Base-by-base conservation (phyloP, 2,113 vertebrate species). In the Vanacampus margaritifer region DNA sequence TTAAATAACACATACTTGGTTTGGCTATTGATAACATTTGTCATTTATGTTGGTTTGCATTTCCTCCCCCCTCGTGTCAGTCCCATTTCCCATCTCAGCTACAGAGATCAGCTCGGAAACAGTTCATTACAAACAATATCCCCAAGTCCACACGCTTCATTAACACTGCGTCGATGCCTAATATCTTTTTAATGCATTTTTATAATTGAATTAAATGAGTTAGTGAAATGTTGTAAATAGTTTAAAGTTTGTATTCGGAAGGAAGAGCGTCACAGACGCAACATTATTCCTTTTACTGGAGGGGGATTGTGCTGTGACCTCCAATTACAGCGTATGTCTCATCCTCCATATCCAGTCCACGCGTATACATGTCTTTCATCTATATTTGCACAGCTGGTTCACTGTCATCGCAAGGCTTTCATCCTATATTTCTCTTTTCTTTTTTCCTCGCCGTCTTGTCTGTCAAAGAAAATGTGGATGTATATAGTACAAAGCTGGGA, bases 141-240 rank as follows among this genome's bases (percentile, higher is more conserved):
- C 89, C 82, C 88, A 84, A 91, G 90, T 91, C 90, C 90, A 89
- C 90, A 93, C 90, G 91, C 89, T 89, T 92, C 91, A 93, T 93
- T 92, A 92, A 89, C 28, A 91, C 90, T 84, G 87, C 87, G 73
- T 89, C 89, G 85, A 79, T 62, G 82, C 79, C 84, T 93, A 93
- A 93, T 93, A 92, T 91, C 90, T 92, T 92, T 93, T 93, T 93
- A 92, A 93, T 93, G 92, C 86, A 91, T 92, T 92, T 91, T 90
- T 91, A 87, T 91, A 92, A 93, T 93, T 92, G 84, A 93, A 93
- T 92, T 91, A 92, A 91, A 93, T 92, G 89, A 87, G 88, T 89
- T 91, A 88, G 84, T 82, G 81, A 73, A 84, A 86, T 87, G 84
- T 89, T 87, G 82, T 86, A 89, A 91, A 90, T 86, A 89, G 88